phyloP scores from a whole-genome alignment of 2,888 invertebrate genomes.

The Amblyjoppa fuscipennis region DNA sequence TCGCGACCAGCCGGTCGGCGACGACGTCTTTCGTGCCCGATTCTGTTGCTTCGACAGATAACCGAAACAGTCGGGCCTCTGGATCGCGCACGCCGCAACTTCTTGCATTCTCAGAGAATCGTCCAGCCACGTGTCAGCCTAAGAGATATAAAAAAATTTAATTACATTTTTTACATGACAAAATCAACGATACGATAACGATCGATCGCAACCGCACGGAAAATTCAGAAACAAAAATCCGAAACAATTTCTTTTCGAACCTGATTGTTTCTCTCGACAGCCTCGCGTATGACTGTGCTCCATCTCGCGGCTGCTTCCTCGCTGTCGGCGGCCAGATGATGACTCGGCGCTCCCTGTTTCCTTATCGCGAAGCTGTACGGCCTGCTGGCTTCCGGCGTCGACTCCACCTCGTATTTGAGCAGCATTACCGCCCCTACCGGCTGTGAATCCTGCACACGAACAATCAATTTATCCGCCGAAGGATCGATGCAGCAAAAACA shows the following conservation, averaged over 20 bases:
- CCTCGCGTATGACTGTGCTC: constrained; percentile 92
- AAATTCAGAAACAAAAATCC: background rate
- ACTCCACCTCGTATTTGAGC: constrained; percentile 91
- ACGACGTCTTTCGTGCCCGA: constrained; percentile 87
- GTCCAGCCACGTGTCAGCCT: constrained; percentile 90
- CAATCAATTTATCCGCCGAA: background rate
- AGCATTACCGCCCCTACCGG: constrained; percentile 96
- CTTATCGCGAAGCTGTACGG: constrained; percentile 90
- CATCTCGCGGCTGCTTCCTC: constrained; percentile 91
- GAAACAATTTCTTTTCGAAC: constrained; percentile 79
- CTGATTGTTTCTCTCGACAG: constrained; percentile 91
- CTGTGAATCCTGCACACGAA: constrained; percentile 89
- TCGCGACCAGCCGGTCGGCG: constrained; percentile 96
- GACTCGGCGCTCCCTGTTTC: constrained; percentile 89
- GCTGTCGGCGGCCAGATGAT: constrained; percentile 93
- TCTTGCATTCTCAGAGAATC: constrained; percentile 93
- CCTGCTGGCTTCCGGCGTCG: constrained; percentile 88
- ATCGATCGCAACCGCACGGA: background rate
- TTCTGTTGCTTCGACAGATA: constrained; percentile 92
- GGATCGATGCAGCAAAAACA: background rate
- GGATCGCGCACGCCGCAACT: constrained; percentile 92
- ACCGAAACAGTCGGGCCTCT: constrained; percentile 96
- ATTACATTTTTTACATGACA: background rate
- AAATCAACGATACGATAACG: background rate
- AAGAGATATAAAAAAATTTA: constrained; percentile 42